Base-by-base conservation (phyloP, 2,888 invertebrate genomes). In the Schrankia costaestrigalis region DNA sequence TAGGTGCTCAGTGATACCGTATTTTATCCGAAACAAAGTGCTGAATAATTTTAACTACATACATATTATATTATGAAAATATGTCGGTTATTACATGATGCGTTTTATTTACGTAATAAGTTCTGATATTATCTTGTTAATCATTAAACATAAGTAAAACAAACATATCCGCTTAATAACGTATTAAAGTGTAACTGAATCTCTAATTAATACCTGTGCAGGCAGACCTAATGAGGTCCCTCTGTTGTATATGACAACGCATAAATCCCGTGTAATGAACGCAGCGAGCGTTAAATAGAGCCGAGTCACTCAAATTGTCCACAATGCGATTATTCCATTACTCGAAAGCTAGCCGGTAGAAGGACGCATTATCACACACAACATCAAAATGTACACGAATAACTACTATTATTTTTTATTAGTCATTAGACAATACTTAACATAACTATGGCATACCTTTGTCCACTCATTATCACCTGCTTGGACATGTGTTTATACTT, bases 261-360 rank as follows among this genome's bases (percentile, higher is more conserved):
- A 84, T 83, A 83, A 85, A 84, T 82, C 78, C 73, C 55, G 52
- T 64, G 70, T 82, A 83, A 84, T 83, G 83, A 84, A 81, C 75
- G 78, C 79, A 74, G 66, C 58, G 58, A 76, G 69, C 80, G 71
- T 79, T 81, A 79, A 80, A 83, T 78, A 80, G 69, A 72, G 63
- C 64, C 68, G 76, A 78, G 76, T 80, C 79, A 78, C 78, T 82
- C 77, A 79, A 82, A 82, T 79, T 72, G 78, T 74, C 74, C 81
- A 79, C 80, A 82, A 81, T 81, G 76, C 79, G 80, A 84, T 84
- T 83, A 84, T 81, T 81, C 73, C 75, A 78, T 82, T 82, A 78
- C 71, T 45, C 49, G 63, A 62, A 69, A 71, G 66, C 78, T 64
- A 69, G 51, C 61, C 55, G 63, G 57, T 68, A 66, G 61, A 66